These are phyloP conservation scores for Apamea anceps DNA, from an alignment of 2,888 invertebrate species.

Conservation along the genomic window DNA sequence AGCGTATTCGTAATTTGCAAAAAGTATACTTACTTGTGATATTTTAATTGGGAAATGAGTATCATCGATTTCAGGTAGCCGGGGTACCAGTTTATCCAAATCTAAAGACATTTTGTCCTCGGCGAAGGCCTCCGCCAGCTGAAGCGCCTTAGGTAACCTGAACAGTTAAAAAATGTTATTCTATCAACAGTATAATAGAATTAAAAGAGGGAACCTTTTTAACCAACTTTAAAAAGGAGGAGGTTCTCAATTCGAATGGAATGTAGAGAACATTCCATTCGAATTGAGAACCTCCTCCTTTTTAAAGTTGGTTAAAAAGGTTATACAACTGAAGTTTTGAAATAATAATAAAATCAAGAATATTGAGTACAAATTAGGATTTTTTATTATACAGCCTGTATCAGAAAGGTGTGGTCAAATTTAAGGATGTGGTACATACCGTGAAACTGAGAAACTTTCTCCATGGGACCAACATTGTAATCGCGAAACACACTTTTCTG, in stretches of 20 bases:
- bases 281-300: neutral
- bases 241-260: too few relatives aligned
- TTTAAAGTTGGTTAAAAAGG: neutral
- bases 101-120: conserved; percentile 65
- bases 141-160: conserved; percentile 88
- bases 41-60: conserved; percentile 89
- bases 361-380: neutral
- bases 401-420: neutral
- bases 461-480: too few relatives aligned
- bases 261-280: neutral
- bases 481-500: too few relatives aligned
- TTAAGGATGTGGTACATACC: too few relatives aligned
- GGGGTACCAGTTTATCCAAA: conserved; percentile 81
- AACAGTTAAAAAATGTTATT: conserved; percentile 26
- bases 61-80: conserved; percentile 91
- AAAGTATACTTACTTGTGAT: conserved; percentile 86
- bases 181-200: neutral
- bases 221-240: too few relatives aligned
- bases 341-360: neutral
- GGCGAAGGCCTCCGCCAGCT: conserved; percentile 81
- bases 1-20: neutral
- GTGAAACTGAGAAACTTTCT: neutral
- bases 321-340: neutral
- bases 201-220: neutral
- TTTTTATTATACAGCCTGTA: neutral